Base-by-base conservation (phyloP, 1,140 invertebrate species). In the Brachionus asplanchnoidis region DNA sequence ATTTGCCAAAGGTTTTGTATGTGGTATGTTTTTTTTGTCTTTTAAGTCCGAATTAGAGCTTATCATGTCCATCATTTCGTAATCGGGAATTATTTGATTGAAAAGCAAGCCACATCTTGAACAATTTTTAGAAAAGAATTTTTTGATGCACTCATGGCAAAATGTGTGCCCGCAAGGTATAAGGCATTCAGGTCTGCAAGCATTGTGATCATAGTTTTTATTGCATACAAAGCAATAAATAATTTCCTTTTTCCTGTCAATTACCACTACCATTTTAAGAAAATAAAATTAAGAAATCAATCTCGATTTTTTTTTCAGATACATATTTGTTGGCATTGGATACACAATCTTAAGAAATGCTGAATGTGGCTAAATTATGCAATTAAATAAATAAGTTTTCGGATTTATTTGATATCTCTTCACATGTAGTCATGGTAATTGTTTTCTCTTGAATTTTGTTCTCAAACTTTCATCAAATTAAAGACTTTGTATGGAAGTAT, bases 81-180 rank as follows among this genome's bases (percentile, higher is more conserved):
- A 82, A 26, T 82, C 79, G 12, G 79, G 50, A 20, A 82, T 82
- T 2, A 82, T 68, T 28, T 82, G 79, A 68, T 65, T 82, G 53
- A 23, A 82, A 44, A 17, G 11, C 23, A 23, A 36, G 26, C 8
- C 20, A 44, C 79, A 82, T 23, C 14, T 46, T 8, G 79, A 23
- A 28, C 79, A 82, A 44, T n/a, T 20, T 44, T 68, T 60, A 0
- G 32, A 40, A 12, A 3, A 5, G 7, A 60, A 26, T 82, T 28
- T 82, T 32, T 32, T 60, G n/a, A 68, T 44, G 60, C 79, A 82
- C n/a, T 12, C 17, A 11, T 82, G 32, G 17, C 79, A 82, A 42
- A 65, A 60, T 46, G 79, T 82, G 40, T 82, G 79, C 14, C 79
- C 79, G 32, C 79, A 82, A 23, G 79, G 79, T 44, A 82, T 82